phyloP scores from a whole-genome alignment of 2,888 invertebrate genomes.

The Trichogramma dendrolimi region DNA sequence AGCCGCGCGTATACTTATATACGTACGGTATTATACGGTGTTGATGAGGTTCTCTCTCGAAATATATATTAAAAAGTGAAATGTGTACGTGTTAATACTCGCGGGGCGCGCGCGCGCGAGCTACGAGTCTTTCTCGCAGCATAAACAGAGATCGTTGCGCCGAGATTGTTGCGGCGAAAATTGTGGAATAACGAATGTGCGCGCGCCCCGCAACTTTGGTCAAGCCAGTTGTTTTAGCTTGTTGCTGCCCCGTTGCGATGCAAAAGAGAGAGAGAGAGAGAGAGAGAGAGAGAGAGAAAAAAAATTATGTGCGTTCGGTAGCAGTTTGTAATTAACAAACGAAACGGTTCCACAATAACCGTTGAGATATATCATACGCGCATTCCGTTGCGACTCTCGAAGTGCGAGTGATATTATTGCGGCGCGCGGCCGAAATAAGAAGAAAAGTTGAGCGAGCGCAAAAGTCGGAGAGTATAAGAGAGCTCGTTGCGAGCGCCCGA shows the following conservation, averaged over 20 bases:
- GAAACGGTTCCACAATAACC: conserved; percentile 38
- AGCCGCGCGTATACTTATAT: no score
- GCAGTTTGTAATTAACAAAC: conserved; percentile 39
- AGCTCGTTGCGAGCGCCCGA: background rate
- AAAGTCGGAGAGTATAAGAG: conserved; percentile 22
- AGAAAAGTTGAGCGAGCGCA: background rate
- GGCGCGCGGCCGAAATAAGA: background rate
- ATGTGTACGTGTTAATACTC: no score
- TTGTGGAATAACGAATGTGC: no score
- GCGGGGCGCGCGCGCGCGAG: no score
- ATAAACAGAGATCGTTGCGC: no score
- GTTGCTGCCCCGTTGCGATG: background rate
- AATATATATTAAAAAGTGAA: no score
- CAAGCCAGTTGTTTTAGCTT: no score
- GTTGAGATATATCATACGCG: conserved; percentile 7
- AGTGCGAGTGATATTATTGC: background rate
- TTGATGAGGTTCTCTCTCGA: no score
- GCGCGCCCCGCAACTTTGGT: no score
- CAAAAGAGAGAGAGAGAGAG: background rate
- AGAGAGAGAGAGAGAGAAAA: conserved; percentile 4
- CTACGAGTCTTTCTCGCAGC: no score
- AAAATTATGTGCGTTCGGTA: conserved; percentile 22
- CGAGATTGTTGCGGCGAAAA: no score
- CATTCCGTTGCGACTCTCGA: background rate
- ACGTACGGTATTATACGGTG: no score